Evolutionary conservation across 2,797 vertebrate genomes (phyloP).

Genomic region (Acipenser transmontanus): DNA sequence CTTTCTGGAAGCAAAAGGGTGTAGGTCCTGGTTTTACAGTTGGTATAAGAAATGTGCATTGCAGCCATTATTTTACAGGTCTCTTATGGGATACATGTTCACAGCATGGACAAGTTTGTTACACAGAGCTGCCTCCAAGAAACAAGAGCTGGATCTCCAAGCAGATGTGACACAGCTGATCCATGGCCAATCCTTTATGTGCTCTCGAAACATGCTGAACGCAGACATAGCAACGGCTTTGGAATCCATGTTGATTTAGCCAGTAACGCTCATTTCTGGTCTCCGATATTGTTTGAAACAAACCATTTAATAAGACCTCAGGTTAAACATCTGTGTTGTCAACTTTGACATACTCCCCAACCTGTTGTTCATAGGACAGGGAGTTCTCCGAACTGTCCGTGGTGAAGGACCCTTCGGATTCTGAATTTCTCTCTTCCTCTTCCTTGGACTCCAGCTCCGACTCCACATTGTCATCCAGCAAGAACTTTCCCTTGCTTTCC

Average conservation of each 20-base stretch:
- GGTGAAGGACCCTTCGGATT: constrained; percentile 61
- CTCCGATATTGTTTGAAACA: too few species aligned
- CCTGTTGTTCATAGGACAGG: constrained; percentile 62
- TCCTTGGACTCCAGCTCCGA: constrained; percentile 39
- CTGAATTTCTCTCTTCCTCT: constrained; percentile 58
- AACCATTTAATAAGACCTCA: constrained; percentile 34
- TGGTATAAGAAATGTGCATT: too few species aligned
- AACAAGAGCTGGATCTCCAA: too few species aligned
- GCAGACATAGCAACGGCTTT: too few species aligned
- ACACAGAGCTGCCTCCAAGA: too few species aligned
- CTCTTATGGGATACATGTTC: too few species aligned
- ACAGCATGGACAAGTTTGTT: too few species aligned
- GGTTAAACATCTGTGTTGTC: constrained; percentile 62
- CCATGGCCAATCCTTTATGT: constrained; percentile 16
- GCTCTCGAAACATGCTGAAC: too few species aligned
- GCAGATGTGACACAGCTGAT: constrained; percentile 6
- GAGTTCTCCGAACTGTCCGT: constrained; percentile 53
- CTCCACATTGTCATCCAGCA: constrained; percentile 21
- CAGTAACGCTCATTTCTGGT: neutral
- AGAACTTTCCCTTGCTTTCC: constrained; percentile 6
- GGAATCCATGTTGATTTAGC: neutral
- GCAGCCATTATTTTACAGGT: too few species aligned
- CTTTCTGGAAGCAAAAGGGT: too few species aligned
- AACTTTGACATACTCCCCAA: constrained; percentile 74
- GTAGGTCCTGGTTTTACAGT: too few species aligned